Evolutionary conservation across 1,140 invertebrate species (phyloP).

Genomic region (Trichoplusia ni): DNA sequence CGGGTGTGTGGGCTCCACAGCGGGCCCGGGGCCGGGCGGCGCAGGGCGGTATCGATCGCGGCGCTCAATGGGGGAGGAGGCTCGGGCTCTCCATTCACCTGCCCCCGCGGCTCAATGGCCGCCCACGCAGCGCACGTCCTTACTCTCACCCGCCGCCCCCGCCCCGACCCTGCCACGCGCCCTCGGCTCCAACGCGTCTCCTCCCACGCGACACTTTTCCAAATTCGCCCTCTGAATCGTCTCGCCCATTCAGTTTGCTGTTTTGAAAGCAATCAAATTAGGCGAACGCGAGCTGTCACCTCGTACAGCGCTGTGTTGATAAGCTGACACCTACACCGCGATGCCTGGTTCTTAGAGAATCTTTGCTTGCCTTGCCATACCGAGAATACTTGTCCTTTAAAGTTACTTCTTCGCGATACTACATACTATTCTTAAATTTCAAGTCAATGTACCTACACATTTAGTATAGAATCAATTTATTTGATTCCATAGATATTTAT

Average conservation of each 20-base stretch:
- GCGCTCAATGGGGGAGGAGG: constrained; percentile 61
- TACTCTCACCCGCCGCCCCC: constrained; percentile 44
- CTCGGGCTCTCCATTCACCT: constrained; percentile 67
- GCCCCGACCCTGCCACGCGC: constrained; percentile 27
- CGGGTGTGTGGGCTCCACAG: constrained; percentile 24
- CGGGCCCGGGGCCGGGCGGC: constrained; percentile 30
- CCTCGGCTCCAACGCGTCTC: constrained; percentile 62
- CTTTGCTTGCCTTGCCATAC: constrained; percentile 4
- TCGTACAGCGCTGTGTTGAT: constrained; percentile 12
- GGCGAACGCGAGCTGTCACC: constrained; percentile 30
- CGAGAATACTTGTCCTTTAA: not conserved
- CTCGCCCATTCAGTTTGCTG: constrained; percentile 65
- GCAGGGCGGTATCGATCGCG: constrained; percentile 59
- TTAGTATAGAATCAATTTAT: no score
- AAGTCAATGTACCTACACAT: no score
- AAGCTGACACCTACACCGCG: constrained; percentile 9
- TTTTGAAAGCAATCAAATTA: constrained; percentile 67
- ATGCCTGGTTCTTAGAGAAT: constrained; percentile 2
- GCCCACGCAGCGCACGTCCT: constrained; percentile 62
- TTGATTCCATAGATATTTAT: no score
- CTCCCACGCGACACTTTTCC: constrained; percentile 68
- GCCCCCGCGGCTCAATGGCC: constrained; percentile 76
- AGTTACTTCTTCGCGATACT: not conserved
- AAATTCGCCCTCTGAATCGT: constrained; percentile 64
- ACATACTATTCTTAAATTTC: no score